Evolutionary conservation across 2,888 invertebrate species (phyloP), one percentile per base, ranked within the genome.

Genomic region (Aspidiotus destructor): DNA sequence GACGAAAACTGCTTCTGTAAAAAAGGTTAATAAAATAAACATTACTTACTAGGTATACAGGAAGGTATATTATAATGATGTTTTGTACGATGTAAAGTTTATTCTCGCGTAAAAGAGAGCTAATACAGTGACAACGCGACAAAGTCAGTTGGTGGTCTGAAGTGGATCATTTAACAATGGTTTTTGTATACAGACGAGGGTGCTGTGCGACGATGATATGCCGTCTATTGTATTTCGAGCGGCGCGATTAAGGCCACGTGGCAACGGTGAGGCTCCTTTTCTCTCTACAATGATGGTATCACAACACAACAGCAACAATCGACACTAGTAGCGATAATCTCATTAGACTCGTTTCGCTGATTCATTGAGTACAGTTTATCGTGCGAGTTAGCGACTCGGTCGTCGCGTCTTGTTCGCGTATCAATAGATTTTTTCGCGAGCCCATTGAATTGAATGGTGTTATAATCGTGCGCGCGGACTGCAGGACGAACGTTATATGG

Each of bases 1-100:
- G 83, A 71, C 84, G 77, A 76, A 84, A 83, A 72, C 83, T 82
- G 71, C 82, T 80, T 74, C 85, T 85, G 80, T 48, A 80, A 82
- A 73, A 74, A 72, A 75, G 74, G 72, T 70, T 54, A 68, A 69
- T 42, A 70, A 40, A 69, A 8, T 41, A 68, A 52, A 16, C 13
- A 16, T 17, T 9, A 16, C 17, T 13, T 54, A 54, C 17, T 13
- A 54, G 8, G 55, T 16, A 54, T 15, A 5, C 13, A 52, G 52
- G 52, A 52, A 52, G 15, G 11, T 15, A 15, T 52, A 52, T 52
- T 52, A 52, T n/a, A n/a, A 52, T 11, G 52, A 2, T n/a, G 15
- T 10, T 10, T n/a, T 52, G 52, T 15, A n/a, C n/a, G 10, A 58
- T 40, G 40, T 13, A 16, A 40, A 10, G 9, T 11, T 58, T 11